A percentile compares a stretch with the other conserved stretches of the same genome.
Evolutionary conservation across 2,113 vertebrate genomes (phyloP).

Genomic region (Martes martes): DNA sequence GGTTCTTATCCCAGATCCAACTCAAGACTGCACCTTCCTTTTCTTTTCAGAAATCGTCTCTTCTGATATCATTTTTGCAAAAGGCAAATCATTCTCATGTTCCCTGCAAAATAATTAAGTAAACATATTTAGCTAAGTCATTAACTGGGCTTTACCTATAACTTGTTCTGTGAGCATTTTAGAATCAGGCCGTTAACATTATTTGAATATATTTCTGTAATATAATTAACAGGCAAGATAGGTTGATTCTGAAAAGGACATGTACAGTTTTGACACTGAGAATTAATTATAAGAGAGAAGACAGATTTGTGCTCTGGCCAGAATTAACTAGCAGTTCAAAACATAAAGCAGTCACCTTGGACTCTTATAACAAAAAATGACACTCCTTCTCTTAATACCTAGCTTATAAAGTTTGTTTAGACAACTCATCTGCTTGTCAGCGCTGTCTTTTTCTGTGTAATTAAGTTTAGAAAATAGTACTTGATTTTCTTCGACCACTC

Average conservation of each 20-base stretch:
- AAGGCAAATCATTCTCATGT: conserved; percentile 13
- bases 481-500: conserved; percentile 70
- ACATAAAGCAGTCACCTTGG: conserved; percentile 85
- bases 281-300: conserved; percentile 87
- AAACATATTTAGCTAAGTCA: conserved; percentile 46
- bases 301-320: conserved; percentile 82
- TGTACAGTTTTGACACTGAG: conserved; percentile 82
- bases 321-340: conserved; percentile 83
- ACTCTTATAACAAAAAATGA: conserved; percentile 79
- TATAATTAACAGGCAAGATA: conserved; percentile 80
- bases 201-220: conserved; percentile 63
- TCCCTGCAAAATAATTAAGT: conserved; percentile 63
- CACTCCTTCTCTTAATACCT: conserved; percentile 77
- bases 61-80: background rate
- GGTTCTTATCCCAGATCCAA: background rate
- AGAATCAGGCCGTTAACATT: background rate
- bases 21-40: background rate
- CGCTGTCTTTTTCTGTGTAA: conserved; percentile 72
- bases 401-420: conserved; percentile 77
- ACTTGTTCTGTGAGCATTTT: conserved; percentile 21
- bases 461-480: conserved; percentile 78
- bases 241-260: conserved; percentile 77
- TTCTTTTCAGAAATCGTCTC: background rate
- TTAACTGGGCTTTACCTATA: conserved; percentile 36
- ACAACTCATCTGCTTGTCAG: conserved; percentile 75